These are phyloP conservation scores for Ochlodes sylvanus DNA, from an alignment of 2,888 invertebrate genomes.

Conservation along the genomic window DNA sequence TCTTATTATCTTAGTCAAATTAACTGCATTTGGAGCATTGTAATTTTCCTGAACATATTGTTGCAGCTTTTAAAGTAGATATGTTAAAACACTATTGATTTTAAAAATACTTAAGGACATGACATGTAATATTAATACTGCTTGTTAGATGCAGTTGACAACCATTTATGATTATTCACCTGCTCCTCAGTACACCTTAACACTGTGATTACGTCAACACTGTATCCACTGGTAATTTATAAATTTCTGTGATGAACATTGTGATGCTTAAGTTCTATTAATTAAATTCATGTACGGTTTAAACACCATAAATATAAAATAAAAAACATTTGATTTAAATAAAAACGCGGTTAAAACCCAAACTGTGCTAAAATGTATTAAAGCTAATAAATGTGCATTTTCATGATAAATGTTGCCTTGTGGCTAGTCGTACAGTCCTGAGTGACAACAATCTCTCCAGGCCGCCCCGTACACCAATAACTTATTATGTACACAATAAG, in stretches of 20 bases:
- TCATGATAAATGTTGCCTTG: conserved; percentile 60
- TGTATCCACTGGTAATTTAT: conserved; percentile 42
- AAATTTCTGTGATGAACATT: conserved; percentile 69
- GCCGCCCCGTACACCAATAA: conserved; percentile 60
- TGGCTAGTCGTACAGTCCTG: conserved; percentile 51
- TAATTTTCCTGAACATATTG: conserved; percentile 5
- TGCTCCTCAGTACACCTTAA: conserved; percentile 51
- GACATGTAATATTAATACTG: conserved; percentile 61
- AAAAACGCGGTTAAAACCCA: conserved; percentile 56
- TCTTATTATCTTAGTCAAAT: conserved; percentile 15
- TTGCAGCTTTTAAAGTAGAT: conserved; percentile 16
- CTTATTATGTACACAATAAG: conserved; percentile 75
- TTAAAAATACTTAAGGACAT: conserved; percentile 28
- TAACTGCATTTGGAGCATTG: conserved; percentile 21
- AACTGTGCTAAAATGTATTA: conserved; percentile 73
- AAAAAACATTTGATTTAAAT: conserved; percentile 42
- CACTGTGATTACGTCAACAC: conserved; percentile 36
- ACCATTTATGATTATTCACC: conserved; percentile 28
- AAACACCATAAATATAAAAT: conserved; percentile 48
- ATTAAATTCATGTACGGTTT: conserved; percentile 45
- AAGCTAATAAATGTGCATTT: conserved; percentile 79
- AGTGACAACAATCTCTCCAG: conserved; percentile 39
- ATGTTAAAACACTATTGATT: conserved; percentile 20
- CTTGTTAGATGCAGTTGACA: conserved; percentile 65
- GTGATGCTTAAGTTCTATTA: conserved; percentile 62